Evolutionary conservation across 92 coral and sea anemone species (phyloP), one percentile per base, ranked within the genome.

Genomic region (Epizoanthus illoricatus): DNA sequence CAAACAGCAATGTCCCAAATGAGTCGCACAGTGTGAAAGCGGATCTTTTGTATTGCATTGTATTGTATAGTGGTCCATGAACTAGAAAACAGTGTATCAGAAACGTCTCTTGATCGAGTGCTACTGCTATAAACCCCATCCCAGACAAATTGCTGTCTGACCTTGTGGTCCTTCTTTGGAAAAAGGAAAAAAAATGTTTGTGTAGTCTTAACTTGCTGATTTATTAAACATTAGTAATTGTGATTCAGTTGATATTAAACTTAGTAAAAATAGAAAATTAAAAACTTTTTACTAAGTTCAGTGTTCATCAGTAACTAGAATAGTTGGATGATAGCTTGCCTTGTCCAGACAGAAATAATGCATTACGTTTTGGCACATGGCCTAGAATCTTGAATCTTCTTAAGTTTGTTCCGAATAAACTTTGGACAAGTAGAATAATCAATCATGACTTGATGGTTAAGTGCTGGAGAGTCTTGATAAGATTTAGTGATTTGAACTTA

Each of bases 11-110:
- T 33, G 20, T 15, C 12, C 71, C 71, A 62, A 42, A 78, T 36
- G 70, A 36, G 21, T 24, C 63, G n/a, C 82, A 76, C 81, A 78
- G 71, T 64, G 57, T 64, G 82, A 63, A 63, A 76, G 41, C 33
- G 60, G 21, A 12, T 42, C 81, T 58, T 59, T 39, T 66, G 45
- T 24, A 36, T 68, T 68, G 42, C n/a, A 13, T 24, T 28, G 56
- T 61, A n/a, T 76, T 60, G 49, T n/a, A 17, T 41, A 43, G 11
- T 5, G 45, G 42, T 57, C 40, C 70, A 76, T 61, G 12, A 76
- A 33, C 24, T n/a, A 40, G 28, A 5, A n/a, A 45, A 49, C 15
- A 4, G 40, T n/a, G 52, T 21, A 18, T 47, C 20, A 5, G 12
- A 59, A 72, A 47, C 52, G 40, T 11, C 28, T 66, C 40, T 66